phyloP scores from a whole-genome alignment of 2,113 vertebrate species.

The Riparia riparia region DNA sequence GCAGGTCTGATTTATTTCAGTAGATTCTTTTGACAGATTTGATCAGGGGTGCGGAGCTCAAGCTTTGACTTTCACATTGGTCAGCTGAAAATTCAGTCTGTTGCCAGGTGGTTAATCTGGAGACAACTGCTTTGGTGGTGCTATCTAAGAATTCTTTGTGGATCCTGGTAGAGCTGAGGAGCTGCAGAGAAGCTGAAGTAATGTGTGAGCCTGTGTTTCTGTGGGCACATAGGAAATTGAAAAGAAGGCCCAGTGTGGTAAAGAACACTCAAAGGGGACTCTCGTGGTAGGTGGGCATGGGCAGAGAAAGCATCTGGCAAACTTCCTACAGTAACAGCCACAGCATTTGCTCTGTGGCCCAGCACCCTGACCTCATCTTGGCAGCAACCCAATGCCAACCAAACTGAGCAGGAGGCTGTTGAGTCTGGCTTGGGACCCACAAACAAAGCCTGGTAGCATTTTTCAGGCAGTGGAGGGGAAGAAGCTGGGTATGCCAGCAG shows the following conservation, averaged over 20 bases:
- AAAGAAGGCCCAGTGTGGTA: neutral
- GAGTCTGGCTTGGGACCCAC: neutral
- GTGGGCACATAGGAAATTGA: neutral
- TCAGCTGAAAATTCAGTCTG: neutral
- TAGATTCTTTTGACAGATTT: neutral
- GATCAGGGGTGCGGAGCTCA: neutral
- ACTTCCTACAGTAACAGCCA: neutral
- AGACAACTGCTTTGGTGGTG: neutral
- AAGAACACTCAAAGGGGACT: neutral
- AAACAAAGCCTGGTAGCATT: neutral
- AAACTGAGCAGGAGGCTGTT: neutral
- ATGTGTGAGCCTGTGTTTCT: neutral
- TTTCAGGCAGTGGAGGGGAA: neutral
- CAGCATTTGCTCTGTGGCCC: neutral
- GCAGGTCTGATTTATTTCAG: neutral
- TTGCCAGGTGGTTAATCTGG: neutral
- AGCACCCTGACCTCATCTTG: slow-evolving; percentile 29
- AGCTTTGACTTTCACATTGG: neutral
- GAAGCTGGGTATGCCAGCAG: neutral
- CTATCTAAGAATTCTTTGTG: neutral
- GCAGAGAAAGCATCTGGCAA: neutral
- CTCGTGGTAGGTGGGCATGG: neutral
- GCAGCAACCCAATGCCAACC: neutral
- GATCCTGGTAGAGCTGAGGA: neutral
- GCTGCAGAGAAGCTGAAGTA: neutral